Percentiles rank a stretch among this genome's conserved stretches.
These are phyloP conservation scores for Dinoponera quadriceps DNA, from an alignment of 1,140 invertebrate genomes.

Conservation along the genomic window DNA sequence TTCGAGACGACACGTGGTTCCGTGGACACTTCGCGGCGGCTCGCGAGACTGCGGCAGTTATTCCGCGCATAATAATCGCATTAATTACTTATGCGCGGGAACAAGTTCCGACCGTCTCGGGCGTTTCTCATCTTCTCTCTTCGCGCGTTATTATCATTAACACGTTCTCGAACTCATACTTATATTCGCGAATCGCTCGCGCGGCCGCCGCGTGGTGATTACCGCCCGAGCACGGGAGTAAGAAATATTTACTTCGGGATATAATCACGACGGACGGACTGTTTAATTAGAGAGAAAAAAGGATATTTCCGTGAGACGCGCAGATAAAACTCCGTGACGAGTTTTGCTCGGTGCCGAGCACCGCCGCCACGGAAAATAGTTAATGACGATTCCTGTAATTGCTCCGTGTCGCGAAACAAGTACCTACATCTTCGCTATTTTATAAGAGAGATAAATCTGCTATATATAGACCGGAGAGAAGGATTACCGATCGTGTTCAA, in stretches of 20 bases:
- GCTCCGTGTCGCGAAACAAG: too few relatives aligned
- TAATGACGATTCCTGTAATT: neutral
- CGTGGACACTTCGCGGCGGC: too few relatives aligned
- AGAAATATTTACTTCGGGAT: conserved; percentile 2
- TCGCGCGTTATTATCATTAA: neutral
- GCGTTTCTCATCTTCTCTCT: neutral
- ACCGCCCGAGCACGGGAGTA: neutral
- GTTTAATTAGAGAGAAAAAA: neutral
- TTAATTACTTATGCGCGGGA: conserved; percentile 11
- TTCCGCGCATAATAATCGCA: neutral
- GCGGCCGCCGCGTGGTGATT: neutral
- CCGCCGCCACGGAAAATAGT: neutral
- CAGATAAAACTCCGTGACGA: too few relatives aligned
- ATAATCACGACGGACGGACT: neutral
- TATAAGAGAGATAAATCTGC: too few relatives aligned
- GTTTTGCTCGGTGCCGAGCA: too few relatives aligned
- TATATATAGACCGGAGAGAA: too few relatives aligned
- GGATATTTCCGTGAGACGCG: neutral
- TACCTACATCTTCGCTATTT: too few relatives aligned
- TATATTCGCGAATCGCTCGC: neutral
- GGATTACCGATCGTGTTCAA: too few relatives aligned
- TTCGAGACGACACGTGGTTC: neutral
- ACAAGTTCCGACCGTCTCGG: neutral
- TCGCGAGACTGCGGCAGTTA: neutral
- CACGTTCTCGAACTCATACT: neutral